These are phyloP conservation scores for Halocaridina rubra DNA, from an alignment of 2,888 invertebrate genomes.

Conservation along the genomic window DNA sequence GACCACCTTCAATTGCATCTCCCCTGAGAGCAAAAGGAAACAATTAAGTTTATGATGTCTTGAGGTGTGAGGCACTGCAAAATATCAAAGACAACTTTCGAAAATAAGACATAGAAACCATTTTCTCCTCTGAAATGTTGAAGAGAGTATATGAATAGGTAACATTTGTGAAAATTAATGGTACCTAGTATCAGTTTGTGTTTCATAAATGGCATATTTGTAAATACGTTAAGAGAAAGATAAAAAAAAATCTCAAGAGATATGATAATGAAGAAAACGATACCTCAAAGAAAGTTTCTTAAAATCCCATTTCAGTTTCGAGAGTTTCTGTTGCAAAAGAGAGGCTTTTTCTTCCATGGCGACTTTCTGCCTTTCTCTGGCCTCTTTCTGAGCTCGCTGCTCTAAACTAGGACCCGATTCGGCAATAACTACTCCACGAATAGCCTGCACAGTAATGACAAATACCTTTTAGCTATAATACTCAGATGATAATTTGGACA, in stretches of 20 bases:
- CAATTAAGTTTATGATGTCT: neutral
- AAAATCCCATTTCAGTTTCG: constrained; percentile 58
- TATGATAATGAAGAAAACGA: too few relatives aligned
- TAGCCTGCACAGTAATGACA: constrained; percentile 17
- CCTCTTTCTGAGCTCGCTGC: constrained; percentile 45
- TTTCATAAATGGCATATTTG: too few relatives aligned
- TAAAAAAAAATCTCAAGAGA: too few relatives aligned
- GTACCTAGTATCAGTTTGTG: too few relatives aligned
- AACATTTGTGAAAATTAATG: too few relatives aligned
- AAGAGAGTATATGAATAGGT: too few relatives aligned
- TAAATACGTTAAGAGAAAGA: neutral
- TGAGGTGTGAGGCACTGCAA: neutral
- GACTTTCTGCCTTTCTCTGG: constrained; percentile 33
- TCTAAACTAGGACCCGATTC: constrained; percentile 22
- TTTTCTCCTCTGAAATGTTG: too few relatives aligned
- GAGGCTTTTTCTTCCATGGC: constrained; percentile 41
- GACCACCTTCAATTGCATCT: constrained; percentile 38
- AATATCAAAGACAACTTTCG: neutral
- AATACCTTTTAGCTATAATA: too few relatives aligned
- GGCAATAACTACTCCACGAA: constrained; percentile 37
- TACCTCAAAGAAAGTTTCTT: constrained; percentile 37
- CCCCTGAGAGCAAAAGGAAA: neutral
- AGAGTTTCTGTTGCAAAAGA: constrained; percentile 46
- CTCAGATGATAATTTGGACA: too few relatives aligned
- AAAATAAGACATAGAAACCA: too few relatives aligned